Base-by-base conservation (phyloP, 1,140 invertebrate genomes). In the Polyergus mexicanus region DNA sequence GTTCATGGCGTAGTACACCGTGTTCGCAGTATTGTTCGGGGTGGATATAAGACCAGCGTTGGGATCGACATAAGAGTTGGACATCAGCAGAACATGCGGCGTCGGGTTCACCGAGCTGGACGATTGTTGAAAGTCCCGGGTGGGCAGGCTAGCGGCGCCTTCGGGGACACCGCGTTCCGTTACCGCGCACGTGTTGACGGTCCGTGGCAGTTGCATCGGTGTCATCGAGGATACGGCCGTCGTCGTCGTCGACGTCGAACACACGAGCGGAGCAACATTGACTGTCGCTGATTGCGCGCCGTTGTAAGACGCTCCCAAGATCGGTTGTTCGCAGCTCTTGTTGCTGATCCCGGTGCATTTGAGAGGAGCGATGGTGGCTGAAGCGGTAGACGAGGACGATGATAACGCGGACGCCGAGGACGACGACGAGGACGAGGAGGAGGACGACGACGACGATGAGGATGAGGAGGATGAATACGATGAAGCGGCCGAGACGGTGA, bases 81-180 rank as follows among this genome's bases (percentile, higher is more conserved):
- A 78, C 78, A 83, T 56, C 3, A 85, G 84, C 41, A 88, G 62
- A 54, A 89, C 80, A 69, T 66, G 62, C 58, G 72, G 28, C 47
- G 41, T 86, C 63, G 60, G 88, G 84, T 47, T 88, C 56, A 60
- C 66, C 32, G 63, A 8, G 8, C 10, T 32, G 41, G 58, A 60
- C 8, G 72, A 1, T 63, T 93, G 92, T 28, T 91, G 75, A 65
- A 93, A 94, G 88, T 96, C 96, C 83, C 96, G 96, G 4, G 96
- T 94, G 0, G 96, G 95, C 0, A 96, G 95, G 56, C 96, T 96
- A 0, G 96, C 96, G 1, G 96, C 96, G 25, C 96, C 96, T 88
- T 97, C 96, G 6, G 96, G 96, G 7, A 97, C 96, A 2, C 96
- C 96, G 11, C 96, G 95, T 91, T 97, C 96, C 35, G 95, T 95